Evolutionary conservation across 2,113 vertebrate species (phyloP).

Genomic region (Prochilodus magdalenae): DNA sequence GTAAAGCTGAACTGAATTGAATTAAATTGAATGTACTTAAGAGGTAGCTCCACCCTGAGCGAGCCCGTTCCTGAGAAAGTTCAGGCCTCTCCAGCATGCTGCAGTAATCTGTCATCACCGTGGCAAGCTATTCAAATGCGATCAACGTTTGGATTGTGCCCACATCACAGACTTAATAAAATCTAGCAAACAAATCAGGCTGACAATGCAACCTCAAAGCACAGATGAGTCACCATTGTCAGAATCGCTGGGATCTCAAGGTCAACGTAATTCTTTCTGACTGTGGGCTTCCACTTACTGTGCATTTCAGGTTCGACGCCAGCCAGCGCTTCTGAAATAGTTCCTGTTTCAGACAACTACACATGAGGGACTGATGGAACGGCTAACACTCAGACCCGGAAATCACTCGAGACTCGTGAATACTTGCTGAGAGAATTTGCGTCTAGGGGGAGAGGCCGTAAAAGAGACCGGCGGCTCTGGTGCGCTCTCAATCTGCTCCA

Average conservation of each 20-base stretch:
- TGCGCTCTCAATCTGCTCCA: neutral
- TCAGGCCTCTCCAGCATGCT: neutral
- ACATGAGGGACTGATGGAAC: conserved; percentile 3
- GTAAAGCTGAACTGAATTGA: no score
- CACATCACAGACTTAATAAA: conserved; percentile 6
- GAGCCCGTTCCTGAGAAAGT: neutral
- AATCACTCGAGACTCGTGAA: conserved; percentile 36
- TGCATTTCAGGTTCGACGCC: no score
- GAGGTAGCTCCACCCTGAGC: no score
- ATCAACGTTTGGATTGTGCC: conserved; percentile 6
- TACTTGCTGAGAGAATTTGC: conserved; percentile 4
- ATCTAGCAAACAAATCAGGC: conserved; percentile 25
- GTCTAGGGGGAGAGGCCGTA: neutral
- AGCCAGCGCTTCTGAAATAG: no score
- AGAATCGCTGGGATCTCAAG: neutral
- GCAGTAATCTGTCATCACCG: neutral
- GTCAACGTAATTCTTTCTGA: neutral
- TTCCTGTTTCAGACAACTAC: neutral
- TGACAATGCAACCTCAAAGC: neutral
- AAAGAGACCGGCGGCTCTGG: conserved; percentile 1
- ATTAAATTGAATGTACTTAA: no score
- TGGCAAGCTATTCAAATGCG: neutral
- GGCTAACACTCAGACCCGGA: conserved; percentile 3
- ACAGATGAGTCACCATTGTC: no score
- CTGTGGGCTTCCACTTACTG: neutral